A percentile compares a stretch with the other conserved stretches of the same genome.
Conservation (phyloP, 2,113 vertebrate species). For the Passerina amoena region DNA sequence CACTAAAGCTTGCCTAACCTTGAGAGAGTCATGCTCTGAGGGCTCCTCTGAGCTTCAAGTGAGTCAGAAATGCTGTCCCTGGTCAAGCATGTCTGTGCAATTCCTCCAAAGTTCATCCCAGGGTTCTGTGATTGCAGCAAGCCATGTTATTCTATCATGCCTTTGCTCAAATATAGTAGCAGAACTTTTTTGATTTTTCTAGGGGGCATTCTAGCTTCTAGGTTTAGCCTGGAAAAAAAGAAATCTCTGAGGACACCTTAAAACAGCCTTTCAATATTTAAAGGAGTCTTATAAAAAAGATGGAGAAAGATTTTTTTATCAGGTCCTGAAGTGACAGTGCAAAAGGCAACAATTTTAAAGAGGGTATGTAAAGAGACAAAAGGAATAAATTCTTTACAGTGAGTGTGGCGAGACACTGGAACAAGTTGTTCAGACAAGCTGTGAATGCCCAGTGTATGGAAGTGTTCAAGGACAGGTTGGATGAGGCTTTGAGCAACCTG, state of each 20-base stretch:
- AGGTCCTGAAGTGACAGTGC: neutral
- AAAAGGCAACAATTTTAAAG: neutral
- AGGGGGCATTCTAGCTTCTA: neutral
- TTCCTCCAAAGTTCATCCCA: neutral
- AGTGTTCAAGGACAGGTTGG: neutral
- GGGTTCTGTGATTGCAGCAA: neutral
- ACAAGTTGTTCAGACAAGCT: neutral
- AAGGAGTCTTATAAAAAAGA: neutral
- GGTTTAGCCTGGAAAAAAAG: neutral
- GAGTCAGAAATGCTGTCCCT: neutral
- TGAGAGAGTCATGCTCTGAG: neutral
- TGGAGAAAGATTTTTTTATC: neutral
- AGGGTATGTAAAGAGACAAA: neutral
- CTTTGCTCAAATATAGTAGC: neutral
- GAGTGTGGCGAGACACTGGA: neutral
- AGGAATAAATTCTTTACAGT: neutral
- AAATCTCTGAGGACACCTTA: neutral
- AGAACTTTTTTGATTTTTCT: neutral
- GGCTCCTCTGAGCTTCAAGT: neutral
- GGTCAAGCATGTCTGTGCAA: neutral
- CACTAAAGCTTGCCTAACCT: neutral
- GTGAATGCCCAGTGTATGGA: neutral
- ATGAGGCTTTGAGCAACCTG: neutral
- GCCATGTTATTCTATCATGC: neutral
- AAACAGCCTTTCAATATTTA: neutral